A percentile compares a stretch with the other conserved stretches of the same genome.
phyloP scores from a whole-genome alignment of 2,888 invertebrate species.

The Mantis religiosa region DNA sequence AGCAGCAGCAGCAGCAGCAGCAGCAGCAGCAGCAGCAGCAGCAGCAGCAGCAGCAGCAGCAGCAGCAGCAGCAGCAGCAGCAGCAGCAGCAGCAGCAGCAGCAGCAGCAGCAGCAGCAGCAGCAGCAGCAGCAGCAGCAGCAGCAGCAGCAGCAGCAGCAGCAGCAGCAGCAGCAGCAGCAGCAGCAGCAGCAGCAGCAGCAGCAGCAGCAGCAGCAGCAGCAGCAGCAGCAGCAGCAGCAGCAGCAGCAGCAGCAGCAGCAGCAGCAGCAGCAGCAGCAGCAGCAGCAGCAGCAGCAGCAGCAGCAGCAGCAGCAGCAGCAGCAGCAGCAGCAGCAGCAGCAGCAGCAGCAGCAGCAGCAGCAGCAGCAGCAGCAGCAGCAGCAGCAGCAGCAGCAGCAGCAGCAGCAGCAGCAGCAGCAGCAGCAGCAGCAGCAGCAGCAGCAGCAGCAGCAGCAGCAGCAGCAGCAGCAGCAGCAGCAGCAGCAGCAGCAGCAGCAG shows the following conservation, averaged over 20 bases:
- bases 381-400: constrained; percentile 13
- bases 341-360: constrained; percentile 12
- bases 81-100: constrained; percentile 9
- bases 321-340: constrained; percentile 2
- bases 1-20: constrained; percentile 9
- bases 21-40: constrained; percentile 9
- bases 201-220: constrained; percentile 9
- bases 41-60: constrained; percentile 9
- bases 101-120: constrained; percentile 9
- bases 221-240: constrained; percentile 9
- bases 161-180: constrained; percentile 5
- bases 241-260: constrained; percentile 8
- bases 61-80: constrained; percentile 9
- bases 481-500: neutral
- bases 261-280: constrained; percentile 13
- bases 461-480: neutral
- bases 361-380: constrained; percentile 11
- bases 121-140: constrained; percentile 9
- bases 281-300: constrained; percentile 13
- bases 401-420: constrained; percentile 11
- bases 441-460: constrained; percentile 13
- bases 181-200: constrained; percentile 9
- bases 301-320: constrained; percentile 11
- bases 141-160: constrained; percentile 9
- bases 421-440: neutral